Conservation (phyloP, 2,113 vertebrate species). For the Nipponia nippon region DNA sequence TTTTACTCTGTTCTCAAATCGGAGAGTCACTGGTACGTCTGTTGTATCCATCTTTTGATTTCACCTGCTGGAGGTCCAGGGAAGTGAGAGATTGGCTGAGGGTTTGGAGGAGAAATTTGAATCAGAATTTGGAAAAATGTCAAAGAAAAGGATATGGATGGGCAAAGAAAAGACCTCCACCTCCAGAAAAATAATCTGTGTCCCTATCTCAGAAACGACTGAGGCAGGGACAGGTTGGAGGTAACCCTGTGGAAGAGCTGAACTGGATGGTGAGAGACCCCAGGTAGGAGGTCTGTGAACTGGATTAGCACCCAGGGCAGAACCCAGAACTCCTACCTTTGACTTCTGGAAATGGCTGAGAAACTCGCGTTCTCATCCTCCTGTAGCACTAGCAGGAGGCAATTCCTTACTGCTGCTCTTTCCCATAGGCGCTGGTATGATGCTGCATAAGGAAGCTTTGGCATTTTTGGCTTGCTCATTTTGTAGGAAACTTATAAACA, state of each 20-base stretch:
- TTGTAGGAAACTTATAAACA: background rate
- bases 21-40: background rate
- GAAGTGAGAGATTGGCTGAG: background rate
- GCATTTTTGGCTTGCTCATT: background rate
- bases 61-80: background rate
- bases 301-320: background rate
- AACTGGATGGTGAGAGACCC: background rate
- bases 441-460: background rate
- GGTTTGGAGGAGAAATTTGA: background rate
- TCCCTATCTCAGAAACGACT: background rate
- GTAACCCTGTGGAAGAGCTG: background rate
- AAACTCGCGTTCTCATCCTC: background rate
- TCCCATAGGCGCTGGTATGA: background rate
- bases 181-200: background rate
- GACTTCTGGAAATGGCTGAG: background rate
- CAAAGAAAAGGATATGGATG: background rate
- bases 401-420: background rate
- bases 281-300: background rate
- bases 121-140: background rate
- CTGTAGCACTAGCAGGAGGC: background rate
- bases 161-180: background rate
- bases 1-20: background rate
- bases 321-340: background rate
- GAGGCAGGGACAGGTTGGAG: background rate
- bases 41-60: background rate